A percentile compares a stretch with the other conserved stretches of the same genome.
phyloP scores from a whole-genome alignment of 1,140 invertebrate species.

The Microplitis demolitor region DNA sequence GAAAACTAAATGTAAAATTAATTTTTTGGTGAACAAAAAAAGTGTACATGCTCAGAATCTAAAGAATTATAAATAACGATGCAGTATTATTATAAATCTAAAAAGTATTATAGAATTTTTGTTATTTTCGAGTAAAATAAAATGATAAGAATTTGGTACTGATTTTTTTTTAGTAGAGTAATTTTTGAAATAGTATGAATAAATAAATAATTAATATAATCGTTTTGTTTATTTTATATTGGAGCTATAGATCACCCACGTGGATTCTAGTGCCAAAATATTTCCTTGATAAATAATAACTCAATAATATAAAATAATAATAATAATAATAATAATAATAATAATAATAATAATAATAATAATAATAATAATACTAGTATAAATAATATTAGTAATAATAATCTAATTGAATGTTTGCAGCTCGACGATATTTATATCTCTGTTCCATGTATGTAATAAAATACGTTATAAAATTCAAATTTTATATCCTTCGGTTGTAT shows the following conservation, averaged over 20 bases:
- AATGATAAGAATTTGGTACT: no score
- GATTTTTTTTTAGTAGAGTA: background rate
- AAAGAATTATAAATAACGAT: no score
- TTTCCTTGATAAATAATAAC: conserved; percentile 39
- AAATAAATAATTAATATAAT: conserved; percentile 9
- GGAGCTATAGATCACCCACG: conserved; percentile 13
- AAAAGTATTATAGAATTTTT: no score
- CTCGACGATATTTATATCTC: conserved; percentile 29
- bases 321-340: conserved; percentile 15
- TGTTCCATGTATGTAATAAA: conserved; percentile 34
- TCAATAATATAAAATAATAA: background rate
- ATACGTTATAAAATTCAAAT: conserved; percentile 51
- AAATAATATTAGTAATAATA: background rate
- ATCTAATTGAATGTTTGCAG: conserved; percentile 23
- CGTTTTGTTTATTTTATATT: background rate
- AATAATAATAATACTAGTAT: no score
- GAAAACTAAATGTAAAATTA: no score
- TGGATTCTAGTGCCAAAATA: conserved; percentile 54
- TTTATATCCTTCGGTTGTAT: conserved; percentile 54
- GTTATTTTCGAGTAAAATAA: no score
- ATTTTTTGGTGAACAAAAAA: no score
- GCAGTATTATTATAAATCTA: no score
- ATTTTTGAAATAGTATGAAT: background rate
- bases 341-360: background rate
- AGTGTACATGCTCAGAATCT: no score